Evolutionary conservation across 2,888 invertebrate genomes (phyloP).

Genomic region (Brachylomia viminalis): DNA sequence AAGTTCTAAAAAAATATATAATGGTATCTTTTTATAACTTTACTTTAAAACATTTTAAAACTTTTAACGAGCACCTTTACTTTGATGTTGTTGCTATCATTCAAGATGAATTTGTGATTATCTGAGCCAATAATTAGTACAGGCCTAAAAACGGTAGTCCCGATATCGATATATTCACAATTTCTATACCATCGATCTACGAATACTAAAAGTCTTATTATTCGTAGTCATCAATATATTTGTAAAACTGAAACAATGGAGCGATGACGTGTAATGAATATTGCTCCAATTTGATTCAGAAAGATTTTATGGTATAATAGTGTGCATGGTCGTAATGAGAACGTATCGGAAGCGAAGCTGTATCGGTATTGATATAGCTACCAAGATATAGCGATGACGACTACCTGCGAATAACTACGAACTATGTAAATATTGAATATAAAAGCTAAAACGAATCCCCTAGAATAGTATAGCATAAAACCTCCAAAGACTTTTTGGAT

Average conservation of each 20-base stretch:
- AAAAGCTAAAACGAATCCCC: constrained; percentile 50
- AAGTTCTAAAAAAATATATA: no score
- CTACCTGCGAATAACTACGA: constrained; percentile 27
- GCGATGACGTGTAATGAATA: constrained; percentile 6
- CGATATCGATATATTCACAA: background rate
- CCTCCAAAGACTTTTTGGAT: constrained; percentile 63
- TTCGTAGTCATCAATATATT: background rate
- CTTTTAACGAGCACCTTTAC: background rate
- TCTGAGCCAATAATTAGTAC: background rate
- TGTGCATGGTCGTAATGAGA: constrained; percentile 1
- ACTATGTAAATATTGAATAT: constrained; percentile 58
- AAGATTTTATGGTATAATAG: constrained; percentile 18
- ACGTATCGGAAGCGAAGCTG: constrained; percentile 39
- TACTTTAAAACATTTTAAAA: background rate
- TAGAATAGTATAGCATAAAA: constrained; percentile 56
- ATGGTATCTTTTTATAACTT: background rate
- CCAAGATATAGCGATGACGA: constrained; percentile 18
- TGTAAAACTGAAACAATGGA: constrained; percentile 11
- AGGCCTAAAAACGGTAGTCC: background rate
- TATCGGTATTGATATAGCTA: constrained; percentile 36
- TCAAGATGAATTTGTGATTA: background rate
- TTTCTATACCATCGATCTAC: no score
- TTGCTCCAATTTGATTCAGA: constrained; percentile 4
- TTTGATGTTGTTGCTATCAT: background rate
- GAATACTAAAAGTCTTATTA: no score